Percentiles rank a stretch among this genome's conserved stretches.
These are phyloP conservation scores for Setophaga coronata DNA, from an alignment of 2,113 vertebrate species.

Conservation along the genomic window DNA sequence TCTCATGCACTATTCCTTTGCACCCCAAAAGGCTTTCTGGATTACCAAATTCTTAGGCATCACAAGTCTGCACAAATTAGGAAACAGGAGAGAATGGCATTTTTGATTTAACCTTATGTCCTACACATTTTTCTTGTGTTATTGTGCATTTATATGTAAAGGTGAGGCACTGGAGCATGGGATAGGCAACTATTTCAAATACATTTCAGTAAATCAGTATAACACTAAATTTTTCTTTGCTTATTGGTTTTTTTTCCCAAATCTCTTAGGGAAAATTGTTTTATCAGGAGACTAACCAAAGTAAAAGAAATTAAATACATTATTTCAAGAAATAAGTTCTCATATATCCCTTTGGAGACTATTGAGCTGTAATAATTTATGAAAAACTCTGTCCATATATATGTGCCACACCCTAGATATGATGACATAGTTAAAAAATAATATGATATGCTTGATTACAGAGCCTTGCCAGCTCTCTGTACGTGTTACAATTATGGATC, in stretches of 20 bases:
- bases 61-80: background rate
- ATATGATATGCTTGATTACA: background rate
- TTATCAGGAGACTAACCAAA: background rate
- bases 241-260: background rate
- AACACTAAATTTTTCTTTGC: background rate
- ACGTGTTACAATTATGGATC: conserved; percentile 15
- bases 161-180: background rate
- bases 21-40: background rate
- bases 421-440: conserved; percentile 46
- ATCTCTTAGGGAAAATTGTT: background rate
- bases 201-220: background rate
- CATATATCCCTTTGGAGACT: background rate
- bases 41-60: background rate
- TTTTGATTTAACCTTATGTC: background rate
- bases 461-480: conserved; percentile 8
- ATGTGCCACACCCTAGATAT: background rate
- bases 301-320: background rate
- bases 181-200: background rate
- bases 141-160: background rate
- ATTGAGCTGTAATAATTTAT: conserved; percentile 4
- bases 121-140: background rate
- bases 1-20: background rate
- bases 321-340: conserved; percentile 4
- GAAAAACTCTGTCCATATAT: background rate
- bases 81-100: background rate